Evolutionary conservation across 2,888 invertebrate species (phyloP).

Genomic region (Frankliniella fusca): DNA sequence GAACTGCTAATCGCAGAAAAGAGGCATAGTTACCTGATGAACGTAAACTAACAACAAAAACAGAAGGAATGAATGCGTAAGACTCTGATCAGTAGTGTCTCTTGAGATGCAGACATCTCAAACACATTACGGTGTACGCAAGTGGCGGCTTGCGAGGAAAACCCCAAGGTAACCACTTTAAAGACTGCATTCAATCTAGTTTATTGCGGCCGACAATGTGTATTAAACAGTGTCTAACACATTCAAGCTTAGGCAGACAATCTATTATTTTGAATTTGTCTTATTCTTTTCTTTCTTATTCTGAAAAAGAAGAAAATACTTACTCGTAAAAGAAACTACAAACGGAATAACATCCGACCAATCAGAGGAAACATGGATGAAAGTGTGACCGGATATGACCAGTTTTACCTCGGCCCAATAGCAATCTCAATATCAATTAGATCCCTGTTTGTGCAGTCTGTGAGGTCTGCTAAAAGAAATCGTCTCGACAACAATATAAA

Average conservation of each 20-base stretch:
- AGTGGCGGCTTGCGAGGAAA: neutral
- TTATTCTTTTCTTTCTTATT: constrained; percentile 15
- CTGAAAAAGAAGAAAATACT: constrained; percentile 25
- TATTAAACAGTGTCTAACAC: no score
- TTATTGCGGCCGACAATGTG: no score
- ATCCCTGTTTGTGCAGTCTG: neutral
- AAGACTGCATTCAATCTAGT: no score
- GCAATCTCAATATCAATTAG: neutral
- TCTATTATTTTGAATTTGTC: constrained; percentile 10
- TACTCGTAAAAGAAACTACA: neutral
- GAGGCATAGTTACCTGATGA: neutral
- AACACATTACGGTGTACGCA: neutral
- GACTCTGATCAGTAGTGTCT: neutral
- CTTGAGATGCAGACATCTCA: neutral
- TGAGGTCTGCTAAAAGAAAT: neutral
- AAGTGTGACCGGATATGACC: neutral
- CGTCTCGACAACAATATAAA: neutral
- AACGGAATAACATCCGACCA: neutral
- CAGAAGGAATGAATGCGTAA: neutral
- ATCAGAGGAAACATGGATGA: neutral
- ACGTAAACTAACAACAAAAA: neutral
- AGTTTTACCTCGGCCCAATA: neutral
- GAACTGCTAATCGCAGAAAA: neutral
- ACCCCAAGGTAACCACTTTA: neutral
- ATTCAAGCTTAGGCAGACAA: neutral